Base-by-base conservation (phyloP, 2,888 invertebrate genomes). In the Eudasyphora cyanicolor region DNA sequence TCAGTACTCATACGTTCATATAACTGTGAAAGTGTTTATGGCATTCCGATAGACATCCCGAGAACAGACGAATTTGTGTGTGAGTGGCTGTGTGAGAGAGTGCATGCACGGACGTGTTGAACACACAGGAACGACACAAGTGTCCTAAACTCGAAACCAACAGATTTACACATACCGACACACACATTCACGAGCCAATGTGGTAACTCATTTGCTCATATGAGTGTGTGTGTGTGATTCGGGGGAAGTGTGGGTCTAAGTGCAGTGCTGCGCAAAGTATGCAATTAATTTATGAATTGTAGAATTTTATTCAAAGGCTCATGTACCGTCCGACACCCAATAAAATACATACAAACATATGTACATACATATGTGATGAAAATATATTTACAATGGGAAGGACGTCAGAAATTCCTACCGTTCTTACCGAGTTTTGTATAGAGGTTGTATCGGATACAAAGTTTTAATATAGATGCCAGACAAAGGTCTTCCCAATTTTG, bases 221-320 rank as follows among this genome's bases (percentile, higher is more conserved):
- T n/a, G 12, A 45, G 45, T 12, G 2, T 38, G 12, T 21, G 21
- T 51, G 10, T 24, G 21, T 5, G 24, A n/a, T n/a, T n/a, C n/a
- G n/a, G n/a, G n/a, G n/a, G n/a, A n/a, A 21, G 51, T 51, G 17
- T 21, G 51, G 21, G 10, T 51, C n/a, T n/a, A 24, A 54, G 8
- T 54, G 54, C 24, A 19, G 54, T 21, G 27, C 27, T 1, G 14
- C 57, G 27, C 27, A 57, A 57, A 57, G 57, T 57, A 57, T 57
- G 57, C 57, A 57, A 57, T 57, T 57, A 57, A 57, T 57, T 57
- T 57, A 57, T 24, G 57, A 57, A 27, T 57, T 57, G 27, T 57
- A 27, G 19, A 27, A 57, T 45, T 45, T 5, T 45, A 57, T 54
- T 19, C 54, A 21, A 54, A 54, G 24, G 1, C 19, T 17, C 54